Evolutionary conservation across 2,113 vertebrate genomes (phyloP).

Genomic region (Paramisgurnus dabryanus): DNA sequence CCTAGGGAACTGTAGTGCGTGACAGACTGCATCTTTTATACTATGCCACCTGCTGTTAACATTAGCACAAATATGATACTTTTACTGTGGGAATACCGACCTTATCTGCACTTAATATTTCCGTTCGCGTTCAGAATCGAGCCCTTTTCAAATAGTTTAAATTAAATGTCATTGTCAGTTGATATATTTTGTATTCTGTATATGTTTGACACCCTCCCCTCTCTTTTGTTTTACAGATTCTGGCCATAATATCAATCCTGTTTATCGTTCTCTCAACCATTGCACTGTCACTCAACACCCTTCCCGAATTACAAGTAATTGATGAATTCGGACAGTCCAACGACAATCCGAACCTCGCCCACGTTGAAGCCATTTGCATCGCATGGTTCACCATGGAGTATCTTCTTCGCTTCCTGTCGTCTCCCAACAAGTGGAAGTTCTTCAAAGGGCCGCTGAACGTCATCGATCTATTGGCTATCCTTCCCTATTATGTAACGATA

Average conservation of each 20-base stretch:
- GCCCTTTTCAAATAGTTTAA: background rate
- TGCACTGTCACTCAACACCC: constrained; percentile 95
- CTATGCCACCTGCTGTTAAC: background rate
- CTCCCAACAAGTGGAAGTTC: constrained; percentile 97
- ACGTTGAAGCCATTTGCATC: constrained; percentile 96
- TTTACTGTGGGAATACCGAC: background rate
- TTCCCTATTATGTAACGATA: constrained; percentile 96
- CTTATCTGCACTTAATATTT: background rate
- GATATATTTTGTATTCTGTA: background rate
- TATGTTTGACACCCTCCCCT: background rate
- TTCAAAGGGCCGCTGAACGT: constrained; percentile 96
- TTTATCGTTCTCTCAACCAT: constrained; percentile 98
- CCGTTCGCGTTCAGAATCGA: background rate
- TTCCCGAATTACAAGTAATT: constrained; percentile 92
- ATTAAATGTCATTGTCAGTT: background rate
- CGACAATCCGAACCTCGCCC: constrained; percentile 92
- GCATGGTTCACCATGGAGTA: constrained; percentile 99
- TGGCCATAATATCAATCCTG: constrained; percentile 96
- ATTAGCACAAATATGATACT: too few species aligned
- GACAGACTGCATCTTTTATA: background rate
- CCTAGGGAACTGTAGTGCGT: background rate
- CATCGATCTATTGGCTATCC: constrained; percentile 93
- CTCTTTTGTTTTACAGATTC: constrained; percentile 52
- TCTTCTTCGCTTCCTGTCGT: constrained; percentile 90
- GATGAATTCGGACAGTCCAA: constrained; percentile 94